These are phyloP conservation scores for Apis laboriosa DNA, from an alignment of 1,140 invertebrate species.

Conservation along the genomic window DNA sequence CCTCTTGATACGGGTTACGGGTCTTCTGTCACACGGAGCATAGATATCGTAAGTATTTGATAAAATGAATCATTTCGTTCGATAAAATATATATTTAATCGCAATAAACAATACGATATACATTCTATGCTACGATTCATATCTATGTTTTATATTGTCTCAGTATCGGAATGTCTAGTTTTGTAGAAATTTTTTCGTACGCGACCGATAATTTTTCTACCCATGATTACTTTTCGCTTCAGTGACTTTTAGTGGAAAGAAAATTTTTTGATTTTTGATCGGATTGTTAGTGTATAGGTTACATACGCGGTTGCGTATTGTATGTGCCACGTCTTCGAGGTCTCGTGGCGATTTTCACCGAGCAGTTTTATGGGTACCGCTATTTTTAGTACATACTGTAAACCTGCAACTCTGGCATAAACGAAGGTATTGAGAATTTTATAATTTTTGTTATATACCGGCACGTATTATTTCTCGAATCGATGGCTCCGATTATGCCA, in stretches of 20 bases:
- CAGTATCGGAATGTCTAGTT: neutral
- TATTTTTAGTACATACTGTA: conserved; percentile 68
- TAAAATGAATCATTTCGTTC: neutral
- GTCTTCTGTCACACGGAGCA: conserved; percentile 64
- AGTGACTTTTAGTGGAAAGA: neutral
- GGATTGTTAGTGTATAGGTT: conserved; percentile 29
- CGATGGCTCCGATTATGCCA: no score
- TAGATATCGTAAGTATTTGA: conserved; percentile 69
- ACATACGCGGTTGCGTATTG: conserved; percentile 14
- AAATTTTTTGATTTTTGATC: neutral
- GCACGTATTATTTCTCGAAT: conserved; percentile 26
- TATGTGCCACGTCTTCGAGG: conserved; percentile 43
- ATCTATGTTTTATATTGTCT: neutral
- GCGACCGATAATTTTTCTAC: neutral
- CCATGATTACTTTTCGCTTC: neutral
- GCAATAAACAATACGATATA: neutral
- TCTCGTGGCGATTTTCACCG: conserved; percentile 55
- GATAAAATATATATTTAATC: neutral
- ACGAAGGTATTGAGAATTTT: conserved; percentile 52
- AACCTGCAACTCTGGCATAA: conserved; percentile 47
- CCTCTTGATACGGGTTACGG: conserved; percentile 56
- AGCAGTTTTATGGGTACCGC: conserved; percentile 66
- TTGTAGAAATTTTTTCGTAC: conserved; percentile 1
- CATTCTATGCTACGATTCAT: neutral
- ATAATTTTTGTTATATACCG: conserved; percentile 33